Base-by-base conservation (phyloP, 2,113 vertebrate species). In the Clinocottus analis region DNA sequence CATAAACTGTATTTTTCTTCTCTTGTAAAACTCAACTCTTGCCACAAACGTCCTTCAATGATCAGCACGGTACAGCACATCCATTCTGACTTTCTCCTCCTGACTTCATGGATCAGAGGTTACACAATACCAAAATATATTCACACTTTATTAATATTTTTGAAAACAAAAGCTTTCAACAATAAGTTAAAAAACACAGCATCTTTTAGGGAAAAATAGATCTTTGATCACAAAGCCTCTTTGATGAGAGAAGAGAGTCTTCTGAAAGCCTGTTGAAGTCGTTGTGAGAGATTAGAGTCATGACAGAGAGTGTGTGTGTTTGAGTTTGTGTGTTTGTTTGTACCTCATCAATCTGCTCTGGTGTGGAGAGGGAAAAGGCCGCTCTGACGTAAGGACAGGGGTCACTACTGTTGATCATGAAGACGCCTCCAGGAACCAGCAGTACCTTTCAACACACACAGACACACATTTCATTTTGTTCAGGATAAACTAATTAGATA, bases 261-360 rank as follows among this genome's bases (percentile, higher is more conserved):
- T 91, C 93, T 90, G 83, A 98, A 97, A 60, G 95, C 97, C 97
- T 99, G 93, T 60, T 1, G 64, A 82, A 23, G 85, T 33, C 82
- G 73, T 13, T 4, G 21, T 0, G 27, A 80, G 10, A 69, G 35
- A 69, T 56, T 51, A 83, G 49, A 35, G 17, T 53, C 8, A 27
- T 31, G 33, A 12, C 37, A 33, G 9, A 25, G 0, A 75, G 47
- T 76, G 61, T 67, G n/a, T 72, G 25, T 51, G 41, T 72, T 47
- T 77, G 61, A 60, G 47, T 56, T 35, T 31, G 61, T 70, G 55
- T 68, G 47, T 60, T 58, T 70, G 55, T 45, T 4, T 21, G 0
- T 76, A 97, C 98, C 90, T 95, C 79, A 49, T 99, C 96, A 12
- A 99, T 99, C 85, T 98, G 94, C 51, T 95, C 92, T 11, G 97